Percentiles rank a stretch among this genome's conserved stretches.
phyloP scores from a whole-genome alignment of 2,113 vertebrate species.

The Mionectes macconnelli region DNA sequence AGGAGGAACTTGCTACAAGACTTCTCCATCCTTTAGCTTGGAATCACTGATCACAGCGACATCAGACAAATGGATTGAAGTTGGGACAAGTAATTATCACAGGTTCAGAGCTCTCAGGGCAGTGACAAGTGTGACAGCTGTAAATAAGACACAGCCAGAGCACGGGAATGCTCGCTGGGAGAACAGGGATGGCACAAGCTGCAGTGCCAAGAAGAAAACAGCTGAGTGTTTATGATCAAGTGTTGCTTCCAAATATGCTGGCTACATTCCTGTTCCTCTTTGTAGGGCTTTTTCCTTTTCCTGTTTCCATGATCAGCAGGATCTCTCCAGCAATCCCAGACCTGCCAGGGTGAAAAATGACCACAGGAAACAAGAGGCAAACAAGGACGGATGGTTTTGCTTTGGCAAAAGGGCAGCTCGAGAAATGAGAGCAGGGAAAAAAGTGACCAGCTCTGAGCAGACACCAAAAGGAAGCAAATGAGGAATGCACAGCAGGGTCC shows the following conservation, averaged over 20 bases:
- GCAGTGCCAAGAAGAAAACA: neutral
- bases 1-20: neutral
- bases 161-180: neutral
- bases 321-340: neutral
- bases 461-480: neutral
- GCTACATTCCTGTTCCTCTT: neutral
- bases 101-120: neutral
- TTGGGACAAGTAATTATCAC: neutral
- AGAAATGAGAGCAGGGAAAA: neutral
- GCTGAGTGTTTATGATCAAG: neutral
- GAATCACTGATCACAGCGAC: neutral
- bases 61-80: neutral
- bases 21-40: neutral
- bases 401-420: neutral
- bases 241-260: neutral
- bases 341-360: neutral
- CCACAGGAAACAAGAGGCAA: neutral
- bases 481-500: neutral
- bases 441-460: neutral
- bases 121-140: neutral
- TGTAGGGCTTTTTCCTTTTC: neutral
- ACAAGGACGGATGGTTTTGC: neutral
- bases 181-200: neutral
- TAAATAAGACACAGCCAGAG: neutral
- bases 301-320: neutral